Evolutionary conservation across 2,797 vertebrate species (phyloP), one percentile per base, ranked within the genome.

Genomic region (Synanceia verrucosa): DNA sequence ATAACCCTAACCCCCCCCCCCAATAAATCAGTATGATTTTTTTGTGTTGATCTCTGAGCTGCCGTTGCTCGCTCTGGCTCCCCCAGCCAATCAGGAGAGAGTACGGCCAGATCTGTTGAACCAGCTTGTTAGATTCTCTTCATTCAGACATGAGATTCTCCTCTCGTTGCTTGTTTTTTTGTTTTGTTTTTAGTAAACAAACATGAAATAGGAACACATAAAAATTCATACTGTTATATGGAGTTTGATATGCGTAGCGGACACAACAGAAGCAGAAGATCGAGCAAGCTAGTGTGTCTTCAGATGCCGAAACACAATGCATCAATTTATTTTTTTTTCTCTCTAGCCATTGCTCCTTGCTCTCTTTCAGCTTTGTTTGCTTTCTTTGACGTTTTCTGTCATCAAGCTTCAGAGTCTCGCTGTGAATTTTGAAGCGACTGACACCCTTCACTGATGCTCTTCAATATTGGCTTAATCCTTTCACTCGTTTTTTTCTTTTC

Each of bases 41-140:
- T 78, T 55, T 74, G 46, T 59, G 66, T 70, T 66, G 57, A 48
- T 67, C 55, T 67, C 56, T 1, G 16, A 68, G 57, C 33, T 52
- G 21, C 28, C 18, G 4, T 21, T 19, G 29, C 48, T 70, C 19
- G 28, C 48, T 73, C n/a, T 2, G 28, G 14, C 34, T 79, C 58
- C 73, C 47, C 6, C 36, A 60, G 46, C 78, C 74, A 74, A 74
- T 70, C 74, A 52, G 31, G 12, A 62, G 53, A 23, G 29, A 50
- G 60, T 9, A 34, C 9, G 10, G 52, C 26, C 23, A 6, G 21
- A 72, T 78, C 31, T 43, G 66, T 62, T 66, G 64, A 76, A 58
- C 55, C 68, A 65, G 72, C 72, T 70, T 82, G 74, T 83, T 73
- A 77, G 64, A 59, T 73, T 66, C 71, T 53, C 53, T 64, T 65